Conservation (phyloP, 2,888 invertebrate genomes). For the Drosophila anomelani region DNA sequence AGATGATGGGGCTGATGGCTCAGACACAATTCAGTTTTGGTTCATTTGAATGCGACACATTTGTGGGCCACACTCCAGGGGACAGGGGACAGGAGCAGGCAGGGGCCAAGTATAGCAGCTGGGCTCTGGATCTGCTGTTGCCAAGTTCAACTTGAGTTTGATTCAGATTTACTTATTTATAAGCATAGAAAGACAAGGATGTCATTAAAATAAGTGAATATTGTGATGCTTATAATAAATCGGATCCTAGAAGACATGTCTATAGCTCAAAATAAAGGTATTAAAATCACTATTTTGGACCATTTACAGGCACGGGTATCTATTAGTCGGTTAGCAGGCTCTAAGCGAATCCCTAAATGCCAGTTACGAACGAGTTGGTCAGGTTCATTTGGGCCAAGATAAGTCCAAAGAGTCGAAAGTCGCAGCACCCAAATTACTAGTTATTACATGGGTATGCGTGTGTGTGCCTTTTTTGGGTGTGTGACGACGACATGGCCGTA, state of each 20-base stretch:
- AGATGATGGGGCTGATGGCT: constrained; percentile 16
- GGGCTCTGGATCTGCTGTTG: not conserved
- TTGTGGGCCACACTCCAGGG: constrained; percentile 31
- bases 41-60: constrained; percentile 68
- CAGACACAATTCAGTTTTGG: constrained; percentile 62
- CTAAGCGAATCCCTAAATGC: constrained; percentile 20
- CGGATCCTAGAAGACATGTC: not conserved
- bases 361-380: constrained; percentile 46
- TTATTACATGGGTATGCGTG: constrained; percentile 56
- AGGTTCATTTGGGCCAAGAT: constrained; percentile 75
- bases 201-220: too few species aligned
- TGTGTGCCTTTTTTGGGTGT: constrained; percentile 20
- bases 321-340: not conserved
- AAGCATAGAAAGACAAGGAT: too few species aligned
- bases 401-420: constrained; percentile 79
- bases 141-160: not conserved
- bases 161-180: not conserved
- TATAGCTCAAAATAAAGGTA: not conserved
- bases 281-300: not conserved
- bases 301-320: not conserved
- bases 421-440: constrained; percentile 54
- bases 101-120: not conserved
- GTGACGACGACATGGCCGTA: constrained; percentile 60
- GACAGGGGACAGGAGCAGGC: constrained; percentile 18
- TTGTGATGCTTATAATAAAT: not conserved